phyloP scores from a whole-genome alignment of 2,888 invertebrate species.

The Diachrysia chrysitis region DNA sequence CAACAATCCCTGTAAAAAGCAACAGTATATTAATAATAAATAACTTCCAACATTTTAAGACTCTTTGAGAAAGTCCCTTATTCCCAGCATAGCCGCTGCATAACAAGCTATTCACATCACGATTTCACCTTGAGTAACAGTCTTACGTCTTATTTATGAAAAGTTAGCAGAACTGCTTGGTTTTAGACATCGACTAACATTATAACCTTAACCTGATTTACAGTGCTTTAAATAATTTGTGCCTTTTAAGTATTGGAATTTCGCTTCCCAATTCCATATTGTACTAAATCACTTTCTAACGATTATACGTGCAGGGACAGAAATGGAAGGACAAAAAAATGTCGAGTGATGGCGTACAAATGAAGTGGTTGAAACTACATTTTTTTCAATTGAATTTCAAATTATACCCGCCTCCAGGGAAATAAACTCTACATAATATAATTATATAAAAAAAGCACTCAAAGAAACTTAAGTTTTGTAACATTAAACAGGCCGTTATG shows the following conservation, averaged over 20 bases:
- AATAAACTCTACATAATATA: slow-evolving; percentile 43
- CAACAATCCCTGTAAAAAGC: slow-evolving; percentile 1
- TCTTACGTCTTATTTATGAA: slow-evolving; percentile 51
- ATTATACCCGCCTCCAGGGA: slow-evolving; percentile 33
- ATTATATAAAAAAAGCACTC: slow-evolving; percentile 31
- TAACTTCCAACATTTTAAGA: background rate
- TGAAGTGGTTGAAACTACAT: slow-evolving; percentile 2
- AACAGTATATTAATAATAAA: slow-evolving; percentile 5
- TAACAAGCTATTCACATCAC: slow-evolving; percentile 44
- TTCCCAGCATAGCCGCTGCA: slow-evolving; percentile 13
- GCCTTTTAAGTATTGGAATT: background rate
- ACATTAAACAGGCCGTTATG: slow-evolving; percentile 31
- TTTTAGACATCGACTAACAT: slow-evolving; percentile 40
- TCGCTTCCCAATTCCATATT: background rate
- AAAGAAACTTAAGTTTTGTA: slow-evolving; percentile 24
- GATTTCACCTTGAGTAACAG: slow-evolving; percentile 54
- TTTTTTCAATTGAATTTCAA: slow-evolving; percentile 39
- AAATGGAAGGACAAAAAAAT: too few species aligned
- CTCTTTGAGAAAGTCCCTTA: slow-evolving; percentile 15
- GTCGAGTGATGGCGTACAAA: too few species aligned
- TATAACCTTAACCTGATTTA: slow-evolving; percentile 44
- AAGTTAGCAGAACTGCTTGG: slow-evolving; percentile 32
- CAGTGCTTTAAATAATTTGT: slow-evolving; percentile 33
- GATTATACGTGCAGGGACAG: too few species aligned
- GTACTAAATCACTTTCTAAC: too few species aligned